A percentile compares a stretch with the other conserved stretches of the same genome.
These are phyloP conservation scores for Scomber colias DNA, from an alignment of 2,113 vertebrate species.

Conservation along the genomic window DNA sequence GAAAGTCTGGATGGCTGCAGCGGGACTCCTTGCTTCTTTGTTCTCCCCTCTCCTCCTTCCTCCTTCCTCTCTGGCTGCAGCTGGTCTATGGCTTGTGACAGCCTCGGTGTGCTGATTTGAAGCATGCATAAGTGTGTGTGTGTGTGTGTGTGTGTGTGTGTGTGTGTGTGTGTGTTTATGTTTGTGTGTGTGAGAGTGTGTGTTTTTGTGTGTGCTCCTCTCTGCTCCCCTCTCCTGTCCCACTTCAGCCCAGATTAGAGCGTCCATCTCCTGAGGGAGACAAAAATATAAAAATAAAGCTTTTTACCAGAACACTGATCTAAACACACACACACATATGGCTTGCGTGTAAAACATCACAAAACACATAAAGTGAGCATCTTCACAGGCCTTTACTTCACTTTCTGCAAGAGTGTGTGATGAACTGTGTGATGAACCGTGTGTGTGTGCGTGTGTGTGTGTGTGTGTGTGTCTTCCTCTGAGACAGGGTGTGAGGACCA, in stretches of 20 bases:
- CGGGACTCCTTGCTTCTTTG: constrained; percentile 30
- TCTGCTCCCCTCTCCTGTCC: constrained; percentile 68
- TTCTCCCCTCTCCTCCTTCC: constrained; percentile 42
- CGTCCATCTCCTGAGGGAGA: constrained; percentile 73
- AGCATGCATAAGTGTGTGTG: constrained; percentile 30
- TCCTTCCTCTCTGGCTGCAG: constrained; percentile 59
- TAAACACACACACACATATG: constrained; percentile 52
- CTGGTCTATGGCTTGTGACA: constrained; percentile 73
- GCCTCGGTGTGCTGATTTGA: constrained; percentile 46
- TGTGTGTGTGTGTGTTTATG: neutral
- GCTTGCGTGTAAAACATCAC: constrained; percentile 15
- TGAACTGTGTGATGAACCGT: neutral
- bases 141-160: constrained; percentile 24
- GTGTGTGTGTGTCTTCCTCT: constrained; percentile 27
- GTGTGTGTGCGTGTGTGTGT: neutral
- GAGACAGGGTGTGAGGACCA: constrained; percentile 41
- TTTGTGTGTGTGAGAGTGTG: constrained; percentile 29
- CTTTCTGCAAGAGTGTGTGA: constrained; percentile 15
- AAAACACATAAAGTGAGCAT: constrained; percentile 8
- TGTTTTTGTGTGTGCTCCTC: constrained; percentile 43
- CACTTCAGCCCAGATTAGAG: constrained; percentile 79
- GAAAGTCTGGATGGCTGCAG: constrained; percentile 37
- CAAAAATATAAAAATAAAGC: constrained; percentile 80
- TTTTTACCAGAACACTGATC: constrained; percentile 77
- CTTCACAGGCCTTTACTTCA: neutral